phyloP scores from a whole-genome alignment of 1,140 invertebrate genomes.

The Lepidotrigona ventralis region DNA sequence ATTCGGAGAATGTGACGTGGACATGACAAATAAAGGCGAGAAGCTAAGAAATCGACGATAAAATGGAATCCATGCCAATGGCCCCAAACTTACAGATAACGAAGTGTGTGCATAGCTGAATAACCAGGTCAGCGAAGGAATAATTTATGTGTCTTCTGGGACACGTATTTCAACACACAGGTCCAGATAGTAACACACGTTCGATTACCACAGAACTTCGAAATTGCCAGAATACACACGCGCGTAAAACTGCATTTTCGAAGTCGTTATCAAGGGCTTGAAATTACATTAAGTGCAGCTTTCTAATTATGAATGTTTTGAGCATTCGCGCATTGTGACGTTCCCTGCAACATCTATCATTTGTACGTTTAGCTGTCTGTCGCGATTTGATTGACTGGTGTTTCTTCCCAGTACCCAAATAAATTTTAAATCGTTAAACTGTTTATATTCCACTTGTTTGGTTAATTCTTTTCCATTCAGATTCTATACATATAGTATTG shows the following conservation, averaged over 20 bases:
- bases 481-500: background rate
- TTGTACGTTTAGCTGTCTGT: background rate
- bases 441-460: background rate
- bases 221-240: background rate
- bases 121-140: conserved; percentile 25
- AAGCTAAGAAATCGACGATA: background rate
- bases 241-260: background rate
- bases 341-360: background rate
- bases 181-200: background rate
- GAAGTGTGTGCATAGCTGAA: background rate
- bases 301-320: background rate
- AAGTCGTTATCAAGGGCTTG: background rate
- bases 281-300: too few relatives aligned
- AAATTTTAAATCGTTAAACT: background rate
- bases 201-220: conserved; percentile 1
- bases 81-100: background rate
- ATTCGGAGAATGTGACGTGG: background rate
- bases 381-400: background rate
- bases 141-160: conserved; percentile 39
- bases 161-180: conserved; percentile 8
- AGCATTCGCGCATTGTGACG: background rate
- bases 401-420: background rate
- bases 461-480: background rate
- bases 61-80: background rate
- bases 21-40: background rate